These are phyloP conservation scores for Pollenia angustigena DNA, from an alignment of 2,888 invertebrate species.

Conservation along the genomic window DNA sequence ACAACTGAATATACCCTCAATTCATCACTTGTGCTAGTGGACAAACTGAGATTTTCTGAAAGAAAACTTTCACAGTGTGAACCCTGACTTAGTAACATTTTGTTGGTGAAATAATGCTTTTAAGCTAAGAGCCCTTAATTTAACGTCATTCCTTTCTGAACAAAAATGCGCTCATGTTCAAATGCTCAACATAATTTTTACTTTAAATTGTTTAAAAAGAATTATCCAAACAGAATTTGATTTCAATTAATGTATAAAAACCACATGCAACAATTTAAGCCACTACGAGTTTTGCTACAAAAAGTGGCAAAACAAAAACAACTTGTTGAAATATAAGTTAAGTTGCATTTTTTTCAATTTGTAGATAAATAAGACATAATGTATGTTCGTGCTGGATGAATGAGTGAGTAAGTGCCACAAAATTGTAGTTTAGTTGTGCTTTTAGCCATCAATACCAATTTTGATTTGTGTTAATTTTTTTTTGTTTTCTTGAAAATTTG, in stretches of 20 bases:
- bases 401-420: conserved; percentile 53
- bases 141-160: too few species aligned
- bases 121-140: too few species aligned
- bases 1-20: too few species aligned
- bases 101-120: too few species aligned
- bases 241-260: background rate
- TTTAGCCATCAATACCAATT: conserved; percentile 60
- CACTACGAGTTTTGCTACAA: background rate
- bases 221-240: background rate
- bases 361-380: background rate
- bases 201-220: background rate
- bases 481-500: conserved; percentile 18
- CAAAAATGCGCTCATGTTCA: too few species aligned
- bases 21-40: too few species aligned
- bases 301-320: background rate
- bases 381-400: conserved; percentile 15
- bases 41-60: too few species aligned
- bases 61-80: too few species aligned
- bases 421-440: conserved; percentile 44
- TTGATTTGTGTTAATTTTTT: background rate
- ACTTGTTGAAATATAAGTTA: conserved; percentile 22
- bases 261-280: conserved; percentile 35
- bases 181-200: too few species aligned
- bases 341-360: background rate
- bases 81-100: too few species aligned